Conservation (phyloP, 2,888 invertebrate species). For the Stegophylla sp. region DNA sequence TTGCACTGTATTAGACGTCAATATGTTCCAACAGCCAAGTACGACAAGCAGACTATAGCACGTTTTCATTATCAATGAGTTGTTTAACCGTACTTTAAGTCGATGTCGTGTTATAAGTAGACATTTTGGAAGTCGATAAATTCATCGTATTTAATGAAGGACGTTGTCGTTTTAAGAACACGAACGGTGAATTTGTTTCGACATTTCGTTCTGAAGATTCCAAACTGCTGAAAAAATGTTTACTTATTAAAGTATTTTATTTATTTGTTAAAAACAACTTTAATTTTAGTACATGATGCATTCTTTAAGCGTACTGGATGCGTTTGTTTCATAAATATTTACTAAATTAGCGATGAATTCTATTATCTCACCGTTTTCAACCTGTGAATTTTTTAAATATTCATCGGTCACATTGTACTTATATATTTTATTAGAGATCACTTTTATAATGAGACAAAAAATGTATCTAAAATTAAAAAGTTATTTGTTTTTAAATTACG, state of each 20-base stretch:
- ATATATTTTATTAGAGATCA: neutral
- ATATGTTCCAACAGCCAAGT: slow-evolving; percentile 43
- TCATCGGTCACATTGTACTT: neutral
- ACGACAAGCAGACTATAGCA: slow-evolving; percentile 12
- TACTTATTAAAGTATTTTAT: neutral
- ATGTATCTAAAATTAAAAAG: too few species aligned
- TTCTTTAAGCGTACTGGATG: neutral
- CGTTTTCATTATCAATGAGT: slow-evolving; percentile 40
- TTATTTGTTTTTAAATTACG: too few species aligned
- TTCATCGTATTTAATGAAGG: neutral
- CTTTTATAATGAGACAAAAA: too few species aligned
- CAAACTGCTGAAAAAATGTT: slow-evolving; percentile 25
- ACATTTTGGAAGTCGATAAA: neutral
- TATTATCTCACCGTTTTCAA: neutral
- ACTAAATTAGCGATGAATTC: neutral
- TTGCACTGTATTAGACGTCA: slow-evolving; percentile 22
- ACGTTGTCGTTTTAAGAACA: neutral
- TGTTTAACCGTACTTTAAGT: slow-evolving; percentile 1
- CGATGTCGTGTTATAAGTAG: neutral
- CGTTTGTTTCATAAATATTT: neutral
- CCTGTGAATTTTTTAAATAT: neutral
- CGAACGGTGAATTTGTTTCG: neutral
- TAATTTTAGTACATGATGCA: neutral
- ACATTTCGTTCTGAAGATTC: neutral
- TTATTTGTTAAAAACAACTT: neutral